Evolutionary conservation across 2,113 vertebrate genomes (phyloP).

Genomic region (Corythaeola cristata): DNA sequence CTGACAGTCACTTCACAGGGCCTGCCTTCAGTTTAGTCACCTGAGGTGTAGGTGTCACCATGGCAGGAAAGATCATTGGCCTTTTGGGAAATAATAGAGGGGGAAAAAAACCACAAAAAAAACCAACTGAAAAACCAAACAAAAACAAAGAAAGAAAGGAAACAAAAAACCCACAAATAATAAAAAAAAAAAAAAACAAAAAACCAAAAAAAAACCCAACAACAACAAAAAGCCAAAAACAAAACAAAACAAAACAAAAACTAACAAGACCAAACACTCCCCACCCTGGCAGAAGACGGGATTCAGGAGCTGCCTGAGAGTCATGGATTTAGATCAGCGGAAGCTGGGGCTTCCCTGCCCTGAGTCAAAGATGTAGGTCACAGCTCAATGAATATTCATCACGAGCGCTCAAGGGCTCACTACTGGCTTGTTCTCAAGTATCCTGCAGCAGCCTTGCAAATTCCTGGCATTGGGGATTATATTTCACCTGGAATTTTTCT

Average conservation of each 20-base stretch:
- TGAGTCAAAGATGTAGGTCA: neutral
- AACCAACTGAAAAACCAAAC: too few species aligned
- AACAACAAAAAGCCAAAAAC: too few species aligned
- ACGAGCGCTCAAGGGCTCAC: neutral
- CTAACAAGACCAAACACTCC: neutral
- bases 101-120: too few species aligned
- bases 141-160: too few species aligned
- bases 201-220: too few species aligned
- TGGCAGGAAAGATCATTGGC: too few species aligned
- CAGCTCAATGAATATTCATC: neutral
- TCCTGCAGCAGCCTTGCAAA: neutral
- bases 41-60: fast-evolving
- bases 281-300: too few species aligned
- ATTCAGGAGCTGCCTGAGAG: neutral
- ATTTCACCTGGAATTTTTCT: neutral
- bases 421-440: neutral
- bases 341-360: neutral
- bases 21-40: neutral
- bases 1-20: too few species aligned
- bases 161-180: too few species aligned
- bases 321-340: fast-evolving
- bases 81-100: too few species aligned
- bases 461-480: neutral
- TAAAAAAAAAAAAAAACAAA: too few species aligned
- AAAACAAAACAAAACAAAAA: too few species aligned